Evolutionary conservation across 2,797 vertebrate genomes (phyloP), one percentile per base, ranked within the genome.

Genomic region (Anas bahamensis): DNA sequence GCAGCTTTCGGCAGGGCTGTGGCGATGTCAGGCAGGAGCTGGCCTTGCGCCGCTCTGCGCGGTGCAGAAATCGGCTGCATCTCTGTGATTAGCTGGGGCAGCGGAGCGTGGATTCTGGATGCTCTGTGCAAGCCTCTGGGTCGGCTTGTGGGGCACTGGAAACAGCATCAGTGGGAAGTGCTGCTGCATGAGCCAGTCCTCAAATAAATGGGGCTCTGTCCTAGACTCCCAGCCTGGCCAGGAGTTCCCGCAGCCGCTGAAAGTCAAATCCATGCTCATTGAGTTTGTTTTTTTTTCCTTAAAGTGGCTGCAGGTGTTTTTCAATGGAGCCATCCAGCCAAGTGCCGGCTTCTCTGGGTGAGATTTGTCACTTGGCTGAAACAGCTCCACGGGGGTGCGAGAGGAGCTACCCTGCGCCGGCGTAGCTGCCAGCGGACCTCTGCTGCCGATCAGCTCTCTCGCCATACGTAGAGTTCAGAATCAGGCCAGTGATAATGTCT

Each of bases 231-330:
- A 88, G 75, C 48, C 79, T 53, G 76, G 69, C 88, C 53, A 6
- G 71, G 89, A 86, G 66, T 13, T 79, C 11, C 93, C 65, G 69
- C 73, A 76, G 52, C 73, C 82, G 39, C 8, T 0, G 1, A 19
- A 26, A 37, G 46, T 53, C 75, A 84, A 76, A 74, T 33, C 39
- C 78, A 48, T 33, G 53, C 33, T 23, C 33, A 6, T 4, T 12
- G 57, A 76, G 57, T 44, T 35, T 44, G 7, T 60, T 33, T 60
- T 33, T 17, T 63, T 35, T 52, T 17, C 46, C 48, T 50, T 50
- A 50, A 60, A 94, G 90, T 84, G 81, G 65, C 69, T 95, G 91
- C 93, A 94, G 88, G 94, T 94, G 93, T 86, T 90, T 93, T 90
- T 78, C 4, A 0, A 19, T 3, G 85, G 70, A 69, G 65, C 41